Base-by-base conservation (phyloP, 2,113 vertebrate species). In the Atrichornis clamosus region DNA sequence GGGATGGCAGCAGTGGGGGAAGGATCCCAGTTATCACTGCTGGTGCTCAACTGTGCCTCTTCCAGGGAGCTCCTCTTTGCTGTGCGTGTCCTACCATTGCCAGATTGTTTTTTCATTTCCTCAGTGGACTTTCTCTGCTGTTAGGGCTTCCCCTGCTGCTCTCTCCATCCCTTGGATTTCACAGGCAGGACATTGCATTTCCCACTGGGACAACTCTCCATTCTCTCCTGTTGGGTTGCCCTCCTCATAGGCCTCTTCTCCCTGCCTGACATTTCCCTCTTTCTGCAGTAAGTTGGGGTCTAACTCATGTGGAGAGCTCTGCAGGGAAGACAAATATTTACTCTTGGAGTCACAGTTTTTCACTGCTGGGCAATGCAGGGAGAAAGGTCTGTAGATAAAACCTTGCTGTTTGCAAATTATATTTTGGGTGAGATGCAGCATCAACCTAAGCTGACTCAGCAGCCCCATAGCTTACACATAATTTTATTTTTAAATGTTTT, bases 241-340 rank as follows among this genome's bases (percentile, higher is more conserved):
- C 84, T 93, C 60, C 89, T 49, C 23, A 17, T 20, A 78, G 78
- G 84, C 94, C 89, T 89, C 84, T 91, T 91, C n/a, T 50, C 46
- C 14, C n/a, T 69, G 82, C 76, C 46, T 73, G 59, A 39, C 8
- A 26, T 74, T 89, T 94, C 81, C 84, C 85, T 74, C 80, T 73
- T 80, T 73, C 75, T 87, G 91, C 50, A 67, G 1, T 52, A 55
- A 80, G 13, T 35, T 8, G 10, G 70, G 50, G 27, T 73, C 93
- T 85, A 39, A 55, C 60, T 77, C 16, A 27, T 2, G 3, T 32
- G 19, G 67, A 84, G n/a, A 69, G 67, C 33, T 94, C 46, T 92
- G 47, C 5, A 3, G 62, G 33, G 63, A 90, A 87, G 78, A 35
- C 44, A 93, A 88, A 88, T 83, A 94, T 75, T 91, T 93, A 42